Conservation (phyloP, 1,140 invertebrate genomes). For the Dendrolimus kikuchii region DNA sequence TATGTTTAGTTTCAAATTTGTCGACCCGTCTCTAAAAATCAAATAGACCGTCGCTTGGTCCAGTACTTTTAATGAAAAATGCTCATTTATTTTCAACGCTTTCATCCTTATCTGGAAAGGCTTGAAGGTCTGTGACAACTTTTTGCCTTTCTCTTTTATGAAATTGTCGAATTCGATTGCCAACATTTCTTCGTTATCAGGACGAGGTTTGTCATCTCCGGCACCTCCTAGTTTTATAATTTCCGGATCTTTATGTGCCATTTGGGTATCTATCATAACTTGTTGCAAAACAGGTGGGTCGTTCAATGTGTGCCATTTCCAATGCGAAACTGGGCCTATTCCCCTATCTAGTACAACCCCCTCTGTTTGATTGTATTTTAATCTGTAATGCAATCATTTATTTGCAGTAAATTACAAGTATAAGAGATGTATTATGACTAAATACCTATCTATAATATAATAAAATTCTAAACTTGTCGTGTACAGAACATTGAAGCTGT, state of each 20-base stretch:
- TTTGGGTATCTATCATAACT: slow-evolving; percentile 61
- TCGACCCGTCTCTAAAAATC: slow-evolving; percentile 48
- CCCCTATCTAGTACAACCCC: slow-evolving; percentile 52
- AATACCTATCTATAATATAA: no score
- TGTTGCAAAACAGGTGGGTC: slow-evolving; percentile 60
- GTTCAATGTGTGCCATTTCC: slow-evolving; percentile 65
- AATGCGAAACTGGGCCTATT: slow-evolving; percentile 54
- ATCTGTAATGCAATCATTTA: slow-evolving; percentile 20
- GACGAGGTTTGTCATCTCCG: slow-evolving; percentile 25
- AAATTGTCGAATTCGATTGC: slow-evolving; percentile 63
- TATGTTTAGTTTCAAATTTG: slow-evolving; percentile 54
- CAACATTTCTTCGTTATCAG: slow-evolving; percentile 59
- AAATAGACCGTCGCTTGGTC: slow-evolving; percentile 59
- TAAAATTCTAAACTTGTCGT: no score
- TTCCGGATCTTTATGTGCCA: slow-evolving; percentile 51
- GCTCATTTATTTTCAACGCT: slow-evolving; percentile 60
- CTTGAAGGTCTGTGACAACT: slow-evolving; percentile 51
- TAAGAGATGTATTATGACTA: not conserved
- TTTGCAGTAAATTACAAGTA: not conserved
- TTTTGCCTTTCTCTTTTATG: slow-evolving; percentile 58
- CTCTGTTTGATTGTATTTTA: slow-evolving; percentile 65
- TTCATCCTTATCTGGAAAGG: slow-evolving; percentile 64
- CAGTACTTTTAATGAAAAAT: slow-evolving; percentile 56
- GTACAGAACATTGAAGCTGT: no score
- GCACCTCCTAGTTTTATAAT: slow-evolving; percentile 42